Base-by-base conservation (phyloP, 2,888 invertebrate species). In the Entomobrya multifasciata region DNA sequence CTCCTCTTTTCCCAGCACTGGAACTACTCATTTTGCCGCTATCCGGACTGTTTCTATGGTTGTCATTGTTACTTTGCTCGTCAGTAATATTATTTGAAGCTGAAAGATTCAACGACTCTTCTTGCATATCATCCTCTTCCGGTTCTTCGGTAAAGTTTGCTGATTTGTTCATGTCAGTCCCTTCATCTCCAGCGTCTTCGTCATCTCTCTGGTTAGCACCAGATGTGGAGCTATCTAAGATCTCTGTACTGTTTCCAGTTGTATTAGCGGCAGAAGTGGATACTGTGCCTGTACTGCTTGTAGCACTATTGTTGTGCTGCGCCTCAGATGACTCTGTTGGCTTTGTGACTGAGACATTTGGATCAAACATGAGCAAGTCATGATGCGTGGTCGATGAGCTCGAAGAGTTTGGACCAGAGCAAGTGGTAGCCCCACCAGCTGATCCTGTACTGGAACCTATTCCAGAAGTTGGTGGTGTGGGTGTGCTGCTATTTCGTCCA, bases 381-480 rank as follows among this genome's bases (percentile, higher is more conserved):
- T 88, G 88, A 44, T 90, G 89, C 8, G 85, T 87, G 82, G 85
- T 87, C 77, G 90, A 90, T 3, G 90, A 90, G 41, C 88, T 87
- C 52, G 90, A 89, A 8, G 90, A 90, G 67, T 90, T 91, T 10
- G 91, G 91, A 5, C 91, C 91, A 10, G 91, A 91, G 57, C 90
- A 90, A 1, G 91, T 91, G 0, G 90, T 91, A 22, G 86, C 89
- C 20, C 88, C 88, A 10, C 89, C 79, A 22, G 85, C 87, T 13
- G 82, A 82, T 17, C 82, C 85, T 17, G 60, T 82, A 47, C 78
- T 83, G 17, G 90, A 89, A 0, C 91, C 90, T 8, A 91, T 90
- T 0, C 91, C 91, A 65, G 88, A 88, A 1, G 89, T 89, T 1
- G 90, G 88, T 17, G 90, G 90, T 8, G 90, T 90, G 0, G 90